Base-by-base conservation (phyloP, 2,113 vertebrate species). In the Diadophis punctatus region DNA sequence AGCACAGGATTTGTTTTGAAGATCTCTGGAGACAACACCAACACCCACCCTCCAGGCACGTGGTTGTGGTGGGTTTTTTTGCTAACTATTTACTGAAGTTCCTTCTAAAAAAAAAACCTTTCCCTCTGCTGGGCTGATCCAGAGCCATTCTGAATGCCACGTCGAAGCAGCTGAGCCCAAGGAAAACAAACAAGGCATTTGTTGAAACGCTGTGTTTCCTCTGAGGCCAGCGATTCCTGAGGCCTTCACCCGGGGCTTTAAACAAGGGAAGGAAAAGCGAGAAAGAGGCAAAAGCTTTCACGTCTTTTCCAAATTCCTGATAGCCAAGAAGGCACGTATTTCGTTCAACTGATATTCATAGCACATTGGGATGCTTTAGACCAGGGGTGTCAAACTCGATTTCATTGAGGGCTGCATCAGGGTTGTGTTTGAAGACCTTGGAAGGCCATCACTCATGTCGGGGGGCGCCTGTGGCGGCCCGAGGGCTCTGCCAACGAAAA, bases 11-110 rank as follows among this genome's bases (percentile, higher is more conserved):
- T 43, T 86, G 46, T 90, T 90, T 90, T 90, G 74, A 23, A 63
- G 7, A 14, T n/a, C 46, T 39, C 55, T 16, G 10, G n/a, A 63
- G 46, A 48, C 92, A 51, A 16, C 48, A 30, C 8, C 55, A 39
- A 80, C 74, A 93, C 74, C 88, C 74, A 63, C 55, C 88, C 55
- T n/a, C 80, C 88, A 48, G 22, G 53, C 92, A 90, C 88, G 86
- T 90, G 92, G 43, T 58, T 55, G 34, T 68, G 46, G 84, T 89
- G 52, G 46, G 46, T 46, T 46, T 86, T 63, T 92, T 25, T 52
- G 92, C 46, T 86, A 74, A 51, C 48, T 92, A 89, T 90, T 93
- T 86, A 86, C 92, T 90, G 46, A 93, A 86, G 27, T 87, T 11
- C 30, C 8, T 55, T 88, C 48, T 63, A 8, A 39, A 34, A 55